phyloP scores from a whole-genome alignment of 1,140 invertebrate genomes.

The Ylistrum balloti region DNA sequence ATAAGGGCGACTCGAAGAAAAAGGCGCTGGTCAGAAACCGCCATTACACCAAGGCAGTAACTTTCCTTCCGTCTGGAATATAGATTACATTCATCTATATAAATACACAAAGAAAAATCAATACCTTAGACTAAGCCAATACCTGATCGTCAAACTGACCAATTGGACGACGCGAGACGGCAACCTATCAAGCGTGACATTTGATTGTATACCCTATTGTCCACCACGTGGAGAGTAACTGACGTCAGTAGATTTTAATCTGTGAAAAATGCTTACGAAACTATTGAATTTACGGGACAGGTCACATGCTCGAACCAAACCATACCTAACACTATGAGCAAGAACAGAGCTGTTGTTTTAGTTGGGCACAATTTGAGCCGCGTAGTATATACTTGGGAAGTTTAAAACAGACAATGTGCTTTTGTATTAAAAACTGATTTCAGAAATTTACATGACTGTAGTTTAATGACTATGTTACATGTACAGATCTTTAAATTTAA shows the following conservation, averaged over 20 bases:
- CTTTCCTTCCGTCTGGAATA: background rate
- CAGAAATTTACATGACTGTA: too few species aligned
- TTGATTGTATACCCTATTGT: background rate
- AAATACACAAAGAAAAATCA: background rate
- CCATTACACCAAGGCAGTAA: background rate
- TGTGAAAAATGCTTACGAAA: too few species aligned
- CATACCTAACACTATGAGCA: too few species aligned
- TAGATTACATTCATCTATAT: background rate
- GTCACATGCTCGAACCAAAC: too few species aligned
- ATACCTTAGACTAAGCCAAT: background rate
- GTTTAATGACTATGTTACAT: too few species aligned
- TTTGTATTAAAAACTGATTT: too few species aligned
- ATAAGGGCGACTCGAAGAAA: background rate
- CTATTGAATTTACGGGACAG: too few species aligned
- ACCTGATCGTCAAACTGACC: background rate
- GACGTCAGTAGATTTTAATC: background rate
- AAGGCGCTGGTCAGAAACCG: background rate
- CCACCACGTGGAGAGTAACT: background rate
- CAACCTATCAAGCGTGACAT: background rate
- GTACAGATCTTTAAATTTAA: too few species aligned
- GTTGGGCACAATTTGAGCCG: too few species aligned
- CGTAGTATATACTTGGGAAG: too few species aligned
- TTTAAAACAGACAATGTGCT: too few species aligned
- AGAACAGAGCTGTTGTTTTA: too few species aligned
- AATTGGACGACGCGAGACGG: background rate